These are phyloP conservation scores for Helicoverpa armigera DNA, from an alignment of 1,140 invertebrate genomes.

Conservation along the genomic window DNA sequence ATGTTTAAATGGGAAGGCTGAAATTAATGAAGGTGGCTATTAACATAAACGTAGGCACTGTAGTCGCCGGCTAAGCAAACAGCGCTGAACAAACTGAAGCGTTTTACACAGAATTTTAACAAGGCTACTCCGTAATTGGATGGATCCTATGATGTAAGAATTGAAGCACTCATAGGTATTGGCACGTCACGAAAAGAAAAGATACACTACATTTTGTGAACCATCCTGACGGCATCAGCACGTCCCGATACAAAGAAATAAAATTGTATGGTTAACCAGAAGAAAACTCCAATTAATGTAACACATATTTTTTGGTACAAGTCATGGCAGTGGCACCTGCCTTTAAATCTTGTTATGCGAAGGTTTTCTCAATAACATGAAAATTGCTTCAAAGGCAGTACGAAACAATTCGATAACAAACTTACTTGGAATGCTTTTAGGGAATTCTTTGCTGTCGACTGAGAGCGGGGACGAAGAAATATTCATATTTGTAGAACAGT, in stretches of 20 bases:
- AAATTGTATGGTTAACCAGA: too few species aligned
- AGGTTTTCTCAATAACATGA: neutral
- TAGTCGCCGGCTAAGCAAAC: conserved; percentile 22
- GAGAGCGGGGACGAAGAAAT: neutral
- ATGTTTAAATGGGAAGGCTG: neutral
- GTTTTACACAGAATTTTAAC: conserved; percentile 29
- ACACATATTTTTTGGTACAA: too few species aligned
- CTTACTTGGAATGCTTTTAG: neutral
- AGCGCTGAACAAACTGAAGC: conserved; percentile 24
- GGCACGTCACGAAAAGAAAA: too few species aligned
- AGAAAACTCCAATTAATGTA: too few species aligned
- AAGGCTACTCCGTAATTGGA: conserved; percentile 9
- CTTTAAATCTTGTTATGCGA: too few species aligned
- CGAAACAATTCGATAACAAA: neutral
- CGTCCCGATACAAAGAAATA: too few species aligned
- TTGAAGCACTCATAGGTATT: too few species aligned
- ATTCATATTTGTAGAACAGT: neutral
- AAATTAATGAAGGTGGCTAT: conserved; percentile 28
- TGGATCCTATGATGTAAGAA: neutral
- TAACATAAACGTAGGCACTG: conserved; percentile 26
- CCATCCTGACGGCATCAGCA: too few species aligned
- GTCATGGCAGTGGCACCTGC: neutral
- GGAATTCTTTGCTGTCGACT: neutral
- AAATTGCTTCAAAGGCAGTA: neutral
- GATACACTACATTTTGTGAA: too few species aligned